These are phyloP conservation scores for Hemiprocne comata DNA, from an alignment of 2,113 vertebrate genomes.

Conservation along the genomic window DNA sequence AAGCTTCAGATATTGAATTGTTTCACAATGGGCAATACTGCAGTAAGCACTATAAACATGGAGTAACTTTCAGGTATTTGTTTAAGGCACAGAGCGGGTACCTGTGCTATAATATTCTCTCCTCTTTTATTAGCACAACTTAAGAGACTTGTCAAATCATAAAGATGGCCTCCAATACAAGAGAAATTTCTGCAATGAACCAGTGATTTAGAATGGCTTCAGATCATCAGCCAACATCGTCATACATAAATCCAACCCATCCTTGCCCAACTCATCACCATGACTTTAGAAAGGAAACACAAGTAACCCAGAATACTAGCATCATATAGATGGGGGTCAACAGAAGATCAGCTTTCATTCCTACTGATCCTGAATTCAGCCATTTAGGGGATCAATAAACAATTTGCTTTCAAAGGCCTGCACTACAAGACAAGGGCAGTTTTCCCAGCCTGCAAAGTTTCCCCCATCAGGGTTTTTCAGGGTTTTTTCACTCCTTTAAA, in stretches of 20 bases:
- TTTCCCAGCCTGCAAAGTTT: neutral
- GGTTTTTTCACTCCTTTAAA: neutral
- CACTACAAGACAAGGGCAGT: neutral
- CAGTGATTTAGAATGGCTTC: neutral
- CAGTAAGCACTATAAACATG: neutral
- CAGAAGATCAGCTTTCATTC: neutral
- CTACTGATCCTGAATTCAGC: neutral
- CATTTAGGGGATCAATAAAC: neutral
- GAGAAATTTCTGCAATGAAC: neutral
- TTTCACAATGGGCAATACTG: neutral
- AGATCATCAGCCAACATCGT: accelerated
- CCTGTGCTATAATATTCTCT: neutral
- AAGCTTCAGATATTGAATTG: neutral
- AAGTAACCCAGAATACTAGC: neutral
- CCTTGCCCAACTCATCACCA: neutral
- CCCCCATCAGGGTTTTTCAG: neutral
- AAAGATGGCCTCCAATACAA: neutral
- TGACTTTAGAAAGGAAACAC: neutral
- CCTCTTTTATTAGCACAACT: neutral
- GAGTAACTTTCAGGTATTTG: neutral
- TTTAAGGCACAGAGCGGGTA: neutral
- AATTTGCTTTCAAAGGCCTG: neutral
- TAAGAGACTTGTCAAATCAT: neutral
- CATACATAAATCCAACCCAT: neutral
- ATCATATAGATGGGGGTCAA: neutral